Base-by-base conservation (phyloP, 2,888 invertebrate species). In the Biston betularia region DNA sequence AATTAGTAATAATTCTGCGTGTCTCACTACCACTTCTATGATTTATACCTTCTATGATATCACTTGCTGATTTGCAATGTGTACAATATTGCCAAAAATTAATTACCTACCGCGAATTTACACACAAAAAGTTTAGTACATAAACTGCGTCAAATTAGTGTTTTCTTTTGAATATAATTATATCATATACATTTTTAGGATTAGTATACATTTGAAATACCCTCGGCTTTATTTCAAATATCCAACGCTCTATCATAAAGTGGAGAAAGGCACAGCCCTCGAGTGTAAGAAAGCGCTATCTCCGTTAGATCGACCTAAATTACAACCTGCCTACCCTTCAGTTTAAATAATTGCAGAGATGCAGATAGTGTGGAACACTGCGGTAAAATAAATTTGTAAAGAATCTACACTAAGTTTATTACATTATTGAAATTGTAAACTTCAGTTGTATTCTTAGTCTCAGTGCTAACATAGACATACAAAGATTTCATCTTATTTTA, bases 271-370 rank as follows among this genome's bases (percentile, higher is more conserved):
- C 59, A 46, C 15, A 63, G 75, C 76, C 79, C 78, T 74, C 63
- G 56, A 70, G 68, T 65, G 67, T 60, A 65, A 72, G 73, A 75
- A 73, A 73, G 75, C 63, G 70, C 60, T 72, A 70, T 68, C 67
- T 68, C 79, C 78, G 78, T 78, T 79, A 74, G 50, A 69, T 71
- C 69, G 74, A 78, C 80, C 78, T 74, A 67, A 72, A 76, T 77
- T 66, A 60, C 67, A 45, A 57, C 69, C 70, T 80, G 40, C 79
- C 45, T 72, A 76, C 73, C 71, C 74, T 80, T 78, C 70, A 77
- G 74, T 75, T 74, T 68, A 68, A 68, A 67, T 71, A 72, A 80
- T 79, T 54, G 49, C 14, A 33, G 8, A 14, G 46, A 38, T 24
- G 40, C 46, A 12, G n/a, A 33, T 40, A 38, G 33, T n/a, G 15